Percentiles rank a stretch among this genome's conserved stretches.
These are phyloP conservation scores for Venustoraphidia nigricollis DNA, from an alignment of 2,888 invertebrate genomes.

Conservation along the genomic window DNA sequence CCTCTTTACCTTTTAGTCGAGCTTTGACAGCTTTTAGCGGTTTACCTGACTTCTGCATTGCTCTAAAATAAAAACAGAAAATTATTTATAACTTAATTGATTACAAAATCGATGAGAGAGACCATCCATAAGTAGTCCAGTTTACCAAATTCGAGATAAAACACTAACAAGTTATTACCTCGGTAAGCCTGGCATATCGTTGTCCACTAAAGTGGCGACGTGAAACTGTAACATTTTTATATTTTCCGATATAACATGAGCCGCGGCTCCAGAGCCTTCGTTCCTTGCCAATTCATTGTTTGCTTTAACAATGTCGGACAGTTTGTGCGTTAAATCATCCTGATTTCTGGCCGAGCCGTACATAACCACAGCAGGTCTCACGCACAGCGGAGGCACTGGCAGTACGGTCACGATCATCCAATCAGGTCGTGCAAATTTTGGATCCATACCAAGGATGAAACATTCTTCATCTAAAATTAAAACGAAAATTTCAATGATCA, in stretches of 20 bases:
- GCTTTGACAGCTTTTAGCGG: conserved; percentile 97
- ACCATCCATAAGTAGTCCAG: too few relatives aligned
- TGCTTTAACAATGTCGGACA: conserved; percentile 95
- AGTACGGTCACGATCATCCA: conserved; percentile 99
- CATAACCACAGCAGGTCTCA: conserved; percentile 97
- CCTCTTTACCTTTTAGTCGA: conserved; percentile 94
- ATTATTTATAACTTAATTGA: too few relatives aligned
- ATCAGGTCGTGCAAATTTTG: conserved; percentile 92
- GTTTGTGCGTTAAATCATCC: conserved; percentile 97
- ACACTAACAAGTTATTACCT: conserved; percentile 27
- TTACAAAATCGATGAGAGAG: too few relatives aligned
- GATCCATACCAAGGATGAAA: conserved; percentile 89
- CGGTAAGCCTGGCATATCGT: conserved; percentile 97
- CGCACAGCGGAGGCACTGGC: conserved; percentile 92
- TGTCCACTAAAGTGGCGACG: conserved; percentile 94
- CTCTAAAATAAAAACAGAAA: conserved; percentile 34
- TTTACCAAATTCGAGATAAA: background rate
- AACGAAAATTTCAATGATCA: background rate
- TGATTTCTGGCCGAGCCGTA: conserved; percentile 97
- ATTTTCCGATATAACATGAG: conserved; percentile 93
- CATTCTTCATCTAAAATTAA: conserved; percentile 75
- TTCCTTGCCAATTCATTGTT: conserved; percentile 93
- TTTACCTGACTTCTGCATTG: conserved; percentile 98
- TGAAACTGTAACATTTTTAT: conserved; percentile 97
- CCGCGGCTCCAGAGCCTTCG: conserved; percentile 92